Percentiles rank a stretch among this genome's conserved stretches.
Evolutionary conservation across 1,140 invertebrate genomes (phyloP).

Genomic region (Pogonomyrmex barbatus): DNA sequence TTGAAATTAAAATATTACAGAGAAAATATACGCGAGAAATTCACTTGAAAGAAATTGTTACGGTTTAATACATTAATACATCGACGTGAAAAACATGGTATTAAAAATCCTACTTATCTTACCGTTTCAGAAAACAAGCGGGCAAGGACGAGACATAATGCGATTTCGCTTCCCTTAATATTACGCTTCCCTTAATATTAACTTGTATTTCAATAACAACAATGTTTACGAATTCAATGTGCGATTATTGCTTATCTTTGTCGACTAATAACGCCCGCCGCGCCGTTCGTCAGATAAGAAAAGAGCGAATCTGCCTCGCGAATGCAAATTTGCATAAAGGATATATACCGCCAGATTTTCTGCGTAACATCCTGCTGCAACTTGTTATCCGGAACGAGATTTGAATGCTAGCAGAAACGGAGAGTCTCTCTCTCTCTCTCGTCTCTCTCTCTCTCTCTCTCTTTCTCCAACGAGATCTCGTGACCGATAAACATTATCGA

Average conservation of each 20-base stretch:
- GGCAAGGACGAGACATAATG: background rate
- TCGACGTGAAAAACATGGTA: background rate
- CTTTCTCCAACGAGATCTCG: constrained; percentile 18
- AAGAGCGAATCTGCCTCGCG: background rate
- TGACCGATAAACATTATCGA: constrained; percentile 37
- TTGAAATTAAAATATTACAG: constrained; percentile 37
- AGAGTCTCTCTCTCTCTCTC: background rate
- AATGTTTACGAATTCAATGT: constrained; percentile 4
- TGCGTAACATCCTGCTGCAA: constrained; percentile 1
- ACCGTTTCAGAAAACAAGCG: constrained; percentile 21
- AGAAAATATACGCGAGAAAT: constrained; percentile 1
- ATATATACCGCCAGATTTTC: constrained; percentile 42
- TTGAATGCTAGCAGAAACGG: constrained; percentile 18
- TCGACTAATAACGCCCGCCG: constrained; percentile 17
- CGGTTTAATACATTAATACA: background rate
- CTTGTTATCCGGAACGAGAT: constrained; percentile 39
- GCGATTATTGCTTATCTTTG: constrained; percentile 23
- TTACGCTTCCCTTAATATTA: background rate
- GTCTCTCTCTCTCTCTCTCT: too few species aligned
- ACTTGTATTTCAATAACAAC: constrained; percentile 7
- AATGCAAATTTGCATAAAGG: constrained; percentile 48
- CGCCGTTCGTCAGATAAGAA: constrained; percentile 16
- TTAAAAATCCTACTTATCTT: background rate
- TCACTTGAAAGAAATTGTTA: background rate
- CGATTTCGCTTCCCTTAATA: constrained; percentile 8